A percentile compares a stretch with the other conserved stretches of the same genome.
phyloP scores from a whole-genome alignment of 2,888 invertebrate species.

The Apotomis betuletana region DNA sequence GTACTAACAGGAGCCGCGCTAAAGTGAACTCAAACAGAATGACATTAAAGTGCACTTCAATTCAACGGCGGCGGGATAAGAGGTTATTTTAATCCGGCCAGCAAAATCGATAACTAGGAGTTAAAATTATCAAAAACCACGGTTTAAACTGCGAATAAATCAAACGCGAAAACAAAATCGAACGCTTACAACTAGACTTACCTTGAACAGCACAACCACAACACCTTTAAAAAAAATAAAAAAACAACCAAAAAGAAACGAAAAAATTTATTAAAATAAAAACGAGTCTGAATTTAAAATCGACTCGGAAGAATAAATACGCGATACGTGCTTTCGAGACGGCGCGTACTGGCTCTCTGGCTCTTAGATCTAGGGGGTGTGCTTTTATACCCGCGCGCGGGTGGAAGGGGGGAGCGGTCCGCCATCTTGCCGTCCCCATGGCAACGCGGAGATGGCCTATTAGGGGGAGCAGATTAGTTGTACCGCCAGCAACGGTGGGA shows the following conservation, averaged over 20 bases:
- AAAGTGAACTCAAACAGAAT: constrained; percentile 40
- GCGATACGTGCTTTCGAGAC: constrained; percentile 60
- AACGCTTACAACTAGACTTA: constrained; percentile 57
- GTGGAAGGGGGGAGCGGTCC: constrained; percentile 62
- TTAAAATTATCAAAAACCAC: constrained; percentile 46
- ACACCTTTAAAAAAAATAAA: constrained; percentile 52
- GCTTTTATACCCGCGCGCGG: constrained; percentile 70
- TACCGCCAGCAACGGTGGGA: constrained; percentile 64
- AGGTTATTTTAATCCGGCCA: constrained; percentile 30
- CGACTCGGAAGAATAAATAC: constrained; percentile 56
- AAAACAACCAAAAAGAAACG: constrained; percentile 49
- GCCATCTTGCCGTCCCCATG: constrained; percentile 80
- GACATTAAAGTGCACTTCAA: constrained; percentile 34
- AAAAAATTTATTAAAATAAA: constrained; percentile 50
- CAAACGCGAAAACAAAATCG: neutral
- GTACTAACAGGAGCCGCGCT: constrained; percentile 39
- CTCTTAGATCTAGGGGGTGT: constrained; percentile 57
- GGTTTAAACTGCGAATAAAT: constrained; percentile 27
- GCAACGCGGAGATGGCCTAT: constrained; percentile 82
- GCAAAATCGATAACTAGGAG: constrained; percentile 46
- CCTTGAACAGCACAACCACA: constrained; percentile 62
- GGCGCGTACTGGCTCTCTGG: constrained; percentile 76
- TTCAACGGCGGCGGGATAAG: neutral
- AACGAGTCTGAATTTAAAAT: constrained; percentile 47
- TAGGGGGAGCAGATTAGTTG: constrained; percentile 81